Conservation (phyloP, 1,140 invertebrate species). For the Drosophila sp. region DNA sequence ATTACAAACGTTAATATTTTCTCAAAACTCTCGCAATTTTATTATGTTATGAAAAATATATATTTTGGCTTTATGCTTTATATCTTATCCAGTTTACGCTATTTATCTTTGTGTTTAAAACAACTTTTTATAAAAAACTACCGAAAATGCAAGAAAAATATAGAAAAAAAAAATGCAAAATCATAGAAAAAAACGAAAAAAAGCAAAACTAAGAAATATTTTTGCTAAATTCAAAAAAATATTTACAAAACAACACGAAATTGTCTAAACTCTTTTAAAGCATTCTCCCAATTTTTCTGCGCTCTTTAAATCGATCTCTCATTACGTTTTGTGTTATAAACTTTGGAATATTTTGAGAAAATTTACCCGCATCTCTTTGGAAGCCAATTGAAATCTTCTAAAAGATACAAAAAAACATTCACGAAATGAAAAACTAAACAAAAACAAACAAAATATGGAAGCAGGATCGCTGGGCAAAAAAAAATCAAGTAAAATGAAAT, state of each 20-base stretch:
- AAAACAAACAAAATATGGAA: slow-evolving; percentile 76
- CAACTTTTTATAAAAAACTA: slow-evolving; percentile 22
- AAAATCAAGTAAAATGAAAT: slow-evolving; percentile 24
- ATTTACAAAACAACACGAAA: slow-evolving; percentile 38
- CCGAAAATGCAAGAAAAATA: slow-evolving; percentile 15
- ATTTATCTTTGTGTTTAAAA: slow-evolving; percentile 10
- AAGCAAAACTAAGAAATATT: slow-evolving; percentile 24
- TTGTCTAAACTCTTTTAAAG: slow-evolving; percentile 39
- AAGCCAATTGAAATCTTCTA: slow-evolving; percentile 28
- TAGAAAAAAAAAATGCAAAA: slow-evolving; percentile 43
- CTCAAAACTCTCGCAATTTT: slow-evolving; percentile 47
- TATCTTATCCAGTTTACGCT: slow-evolving; percentile 1
- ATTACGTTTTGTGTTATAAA: slow-evolving; percentile 48
- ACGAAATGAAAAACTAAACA: slow-evolving; percentile 39
- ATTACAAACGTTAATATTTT: slow-evolving; percentile 36
- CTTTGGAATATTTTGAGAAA: slow-evolving; percentile 74
- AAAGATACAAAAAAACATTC: slow-evolving; percentile 43
- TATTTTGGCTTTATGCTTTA: slow-evolving; percentile 6
- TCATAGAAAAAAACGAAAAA: neutral
- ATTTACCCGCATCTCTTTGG: slow-evolving; percentile 62
- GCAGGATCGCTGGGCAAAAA: slow-evolving; percentile 78
- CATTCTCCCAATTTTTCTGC: slow-evolving; percentile 53
- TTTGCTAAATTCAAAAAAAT: slow-evolving; percentile 7
- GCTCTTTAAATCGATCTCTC: slow-evolving; percentile 62
- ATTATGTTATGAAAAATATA: slow-evolving; percentile 4